Conservation (phyloP, 1,140 invertebrate genomes). For the Nilaparvata lugens region DNA sequence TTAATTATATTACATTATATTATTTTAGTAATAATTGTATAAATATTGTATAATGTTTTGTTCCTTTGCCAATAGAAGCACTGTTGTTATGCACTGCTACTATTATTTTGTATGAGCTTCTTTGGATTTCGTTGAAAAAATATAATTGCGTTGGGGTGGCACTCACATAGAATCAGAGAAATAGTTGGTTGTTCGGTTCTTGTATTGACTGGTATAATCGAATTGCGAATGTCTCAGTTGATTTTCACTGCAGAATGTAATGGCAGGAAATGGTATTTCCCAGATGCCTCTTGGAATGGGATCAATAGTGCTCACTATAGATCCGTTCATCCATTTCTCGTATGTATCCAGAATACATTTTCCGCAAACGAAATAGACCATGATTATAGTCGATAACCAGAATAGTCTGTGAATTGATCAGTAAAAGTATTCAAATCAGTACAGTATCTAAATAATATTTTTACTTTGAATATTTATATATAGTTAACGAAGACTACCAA, state of each 20-base stretch:
- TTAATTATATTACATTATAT: too few relatives aligned
- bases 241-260: conserved; percentile 15
- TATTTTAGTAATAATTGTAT: too few relatives aligned
- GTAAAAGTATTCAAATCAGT: too few relatives aligned
- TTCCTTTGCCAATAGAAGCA: too few relatives aligned
- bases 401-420: conserved; percentile 6
- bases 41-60: too few relatives aligned
- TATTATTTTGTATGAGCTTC: too few relatives aligned
- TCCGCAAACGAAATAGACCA: neutral
- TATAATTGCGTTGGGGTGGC: too few relatives aligned
- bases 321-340: neutral
- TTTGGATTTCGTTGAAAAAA: too few relatives aligned
- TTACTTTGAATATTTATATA: too few relatives aligned
- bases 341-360: conserved; percentile 2
- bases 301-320: conserved; percentile 17
- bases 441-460: too few relatives aligned
- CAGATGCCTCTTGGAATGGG: conserved; percentile 6
- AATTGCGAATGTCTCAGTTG: neutral
- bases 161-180: neutral
- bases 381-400: conserved; percentile 10
- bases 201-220: neutral
- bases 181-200: neutral
- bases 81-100: too few relatives aligned
- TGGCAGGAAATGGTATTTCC: conserved; percentile 15
- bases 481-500: too few relatives aligned